Evolutionary conservation across 2,888 invertebrate species (phyloP).

Genomic region (Liposcelis brunnea): DNA sequence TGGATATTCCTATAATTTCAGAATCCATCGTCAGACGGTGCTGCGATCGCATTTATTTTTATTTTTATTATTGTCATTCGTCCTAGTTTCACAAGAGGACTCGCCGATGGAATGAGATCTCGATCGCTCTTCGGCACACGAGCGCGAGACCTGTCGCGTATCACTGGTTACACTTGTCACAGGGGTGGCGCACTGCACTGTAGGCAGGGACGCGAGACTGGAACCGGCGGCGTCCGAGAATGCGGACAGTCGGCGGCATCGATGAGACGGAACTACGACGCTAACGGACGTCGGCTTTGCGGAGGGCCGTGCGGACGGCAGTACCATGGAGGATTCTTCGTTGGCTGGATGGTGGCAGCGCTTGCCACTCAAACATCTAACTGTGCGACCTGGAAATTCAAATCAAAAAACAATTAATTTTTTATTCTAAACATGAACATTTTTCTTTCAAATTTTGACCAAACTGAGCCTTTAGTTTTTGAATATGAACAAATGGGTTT

Average conservation of each 20-base stretch:
- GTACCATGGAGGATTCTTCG: no score
- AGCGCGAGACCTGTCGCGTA: no score
- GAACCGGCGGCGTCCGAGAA: constrained; percentile 2
- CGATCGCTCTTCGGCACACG: no score
- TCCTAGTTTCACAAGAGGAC: no score
- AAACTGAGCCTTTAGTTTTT: no score
- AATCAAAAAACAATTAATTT: background rate
- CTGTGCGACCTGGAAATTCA: constrained; percentile 3
- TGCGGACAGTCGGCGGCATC: constrained; percentile 6
- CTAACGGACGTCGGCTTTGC: constrained; percentile 1
- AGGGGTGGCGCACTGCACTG: constrained; percentile 5
- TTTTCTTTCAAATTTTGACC: no score
- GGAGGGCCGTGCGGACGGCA: background rate
- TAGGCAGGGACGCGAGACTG: constrained; percentile 5
- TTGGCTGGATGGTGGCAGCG: constrained; percentile 1
- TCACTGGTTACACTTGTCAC: no score
- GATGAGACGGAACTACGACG: constrained; percentile 1
- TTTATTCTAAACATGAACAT: no score
- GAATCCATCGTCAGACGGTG: constrained; percentile 5
- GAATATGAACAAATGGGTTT: no score
- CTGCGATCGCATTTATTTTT: background rate
- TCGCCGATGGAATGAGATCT: no score
- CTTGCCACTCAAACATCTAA: constrained; percentile 2
- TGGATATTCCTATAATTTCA: background rate
- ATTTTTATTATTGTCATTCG: no score